phyloP scores from a whole-genome alignment of 2,888 invertebrate genomes.

The Parelbella ahira region DNA sequence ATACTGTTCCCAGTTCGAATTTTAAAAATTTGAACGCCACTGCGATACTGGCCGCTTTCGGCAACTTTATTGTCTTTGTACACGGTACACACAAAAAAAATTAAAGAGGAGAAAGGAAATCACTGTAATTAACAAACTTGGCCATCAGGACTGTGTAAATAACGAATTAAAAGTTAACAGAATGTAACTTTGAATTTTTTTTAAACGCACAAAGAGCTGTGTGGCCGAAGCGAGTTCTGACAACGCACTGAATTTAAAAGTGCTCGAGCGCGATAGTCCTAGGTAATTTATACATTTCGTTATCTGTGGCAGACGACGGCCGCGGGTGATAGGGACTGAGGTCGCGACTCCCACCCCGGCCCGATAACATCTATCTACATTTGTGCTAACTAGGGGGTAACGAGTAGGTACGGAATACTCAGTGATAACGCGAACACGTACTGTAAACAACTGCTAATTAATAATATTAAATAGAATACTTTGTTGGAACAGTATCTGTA shows the following conservation, averaged over 20 bases:
- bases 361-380: conserved; percentile 62
- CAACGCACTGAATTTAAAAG: conserved; percentile 30
- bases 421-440: conserved; percentile 18
- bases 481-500: too few species aligned
- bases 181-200: neutral
- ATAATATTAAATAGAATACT: too few species aligned
- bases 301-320: conserved; percentile 59
- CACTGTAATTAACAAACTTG: conserved; percentile 64
- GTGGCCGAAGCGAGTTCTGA: conserved; percentile 34
- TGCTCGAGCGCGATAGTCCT: conserved; percentile 38
- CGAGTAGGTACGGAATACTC: conserved; percentile 35
- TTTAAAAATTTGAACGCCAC: conserved; percentile 39
- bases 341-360: conserved; percentile 52
- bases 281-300: conserved; percentile 59
- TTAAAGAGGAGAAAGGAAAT: conserved; percentile 67
- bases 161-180: conserved; percentile 21
- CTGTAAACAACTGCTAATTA: conserved; percentile 19
- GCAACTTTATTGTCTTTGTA: conserved; percentile 27
- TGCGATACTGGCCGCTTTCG: conserved; percentile 20
- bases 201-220: conserved; percentile 31
- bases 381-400: conserved; percentile 71
- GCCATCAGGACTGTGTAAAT: conserved; percentile 56
- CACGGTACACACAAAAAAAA: conserved; percentile 37
- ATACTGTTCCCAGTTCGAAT: conserved; percentile 56
- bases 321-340: conserved; percentile 49